A percentile compares a stretch with the other conserved stretches of the same genome.
Conservation (phyloP, 1,140 invertebrate genomes). For the Paracyclopina nana region DNA sequence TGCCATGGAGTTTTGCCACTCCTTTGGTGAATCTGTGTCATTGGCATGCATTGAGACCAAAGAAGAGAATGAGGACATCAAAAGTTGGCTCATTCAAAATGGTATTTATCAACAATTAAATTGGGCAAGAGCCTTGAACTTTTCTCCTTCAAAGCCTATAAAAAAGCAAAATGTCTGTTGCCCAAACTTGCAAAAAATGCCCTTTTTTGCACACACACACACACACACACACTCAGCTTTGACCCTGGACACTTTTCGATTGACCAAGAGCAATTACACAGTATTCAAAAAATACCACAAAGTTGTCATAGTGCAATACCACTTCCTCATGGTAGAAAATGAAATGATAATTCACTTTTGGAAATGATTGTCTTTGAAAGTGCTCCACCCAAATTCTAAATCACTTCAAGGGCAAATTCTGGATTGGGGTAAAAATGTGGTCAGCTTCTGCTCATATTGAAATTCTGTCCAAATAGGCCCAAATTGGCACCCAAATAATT, state of each 20-base stretch:
- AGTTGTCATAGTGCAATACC: not conserved
- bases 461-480: no score
- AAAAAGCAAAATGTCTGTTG: not conserved
- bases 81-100: constrained; percentile 17
- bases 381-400: no score
- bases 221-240: not conserved
- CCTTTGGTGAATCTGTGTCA: constrained; percentile 18
- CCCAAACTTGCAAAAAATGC: not conserved
- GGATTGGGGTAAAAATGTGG: no score
- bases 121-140: not conserved
- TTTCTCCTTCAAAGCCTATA: not conserved
- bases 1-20: constrained; percentile 19
- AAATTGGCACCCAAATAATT: no score
- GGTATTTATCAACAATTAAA: constrained; percentile 9
- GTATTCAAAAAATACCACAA: not conserved
- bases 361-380: no score
- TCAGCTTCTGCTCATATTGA: no score
- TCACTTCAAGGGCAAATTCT: no score
- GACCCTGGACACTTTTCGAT: no score
- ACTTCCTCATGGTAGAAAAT: no score
- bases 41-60: constrained; percentile 17
- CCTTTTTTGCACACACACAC: not conserved
- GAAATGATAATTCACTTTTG: no score
- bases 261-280: no score
- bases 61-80: constrained; percentile 17